Evolutionary conservation across 2,888 invertebrate genomes (phyloP), one percentile per base, ranked within the genome.

Genomic region (Cantharis nigra): DNA sequence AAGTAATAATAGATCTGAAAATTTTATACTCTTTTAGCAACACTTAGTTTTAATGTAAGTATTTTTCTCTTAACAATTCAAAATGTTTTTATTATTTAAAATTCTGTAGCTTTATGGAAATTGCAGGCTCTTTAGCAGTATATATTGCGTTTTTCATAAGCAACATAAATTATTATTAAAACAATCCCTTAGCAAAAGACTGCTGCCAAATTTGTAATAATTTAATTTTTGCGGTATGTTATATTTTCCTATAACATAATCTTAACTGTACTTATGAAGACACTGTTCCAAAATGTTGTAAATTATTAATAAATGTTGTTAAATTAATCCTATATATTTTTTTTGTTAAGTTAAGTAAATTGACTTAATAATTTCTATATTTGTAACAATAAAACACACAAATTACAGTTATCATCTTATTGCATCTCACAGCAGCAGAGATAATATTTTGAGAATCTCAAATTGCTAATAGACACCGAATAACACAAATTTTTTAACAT

Each of bases 341-440:
- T 26, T 26, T 26, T 26, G 5, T 26, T 7, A 26, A 7, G 23
- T 18, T 18, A 26, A 7, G 4, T 7, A 26, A 5, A 9, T 26
- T 7, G 26, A 1, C 4, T 33, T 33, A 11, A 4, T 33, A n/a
- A n/a, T 49, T 9, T 49, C n/a, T 49, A 49, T 49, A 33, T 49
- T 49, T 49, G n/a, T 49, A 49, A 49, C 49, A 49, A 7, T 49
- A n/a, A 49, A 49, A 49, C n/a, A 49, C 49, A 49, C 49, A 49
- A 49, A 49, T 71, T 74, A 63, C 20, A n/a, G n/a, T 72, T 74
- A 64, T 71, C 69, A 69, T 30, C 18, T 64, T 86, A 86, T 86
- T 86, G 86, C 84, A 82, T 80, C 79, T 80, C 86, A 86, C 86
- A 86, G 86, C 85, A 86, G 85, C 80, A 83, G 76, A 80, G 78